A percentile compares a stretch with the other conserved stretches of the same genome.
These are phyloP conservation scores for Octodon degus DNA, from an alignment of 2,113 vertebrate genomes.

Conservation along the genomic window DNA sequence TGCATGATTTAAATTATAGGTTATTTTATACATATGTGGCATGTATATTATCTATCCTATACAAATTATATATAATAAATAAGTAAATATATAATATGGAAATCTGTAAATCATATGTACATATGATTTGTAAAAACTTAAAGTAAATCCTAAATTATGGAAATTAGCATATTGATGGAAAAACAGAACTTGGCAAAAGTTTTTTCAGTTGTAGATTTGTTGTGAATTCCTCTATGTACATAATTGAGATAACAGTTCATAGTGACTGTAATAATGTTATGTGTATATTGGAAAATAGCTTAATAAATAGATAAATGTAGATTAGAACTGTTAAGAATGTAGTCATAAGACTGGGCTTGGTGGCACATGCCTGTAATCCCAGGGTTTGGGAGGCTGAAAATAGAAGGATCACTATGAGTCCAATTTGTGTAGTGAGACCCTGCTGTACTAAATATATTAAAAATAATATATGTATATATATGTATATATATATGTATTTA, in stretches of 20 bases:
- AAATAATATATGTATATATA: too few species aligned
- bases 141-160: neutral
- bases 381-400: too few species aligned
- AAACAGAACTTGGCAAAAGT: neutral
- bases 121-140: slow-evolving; percentile 29
- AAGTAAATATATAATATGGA: neutral
- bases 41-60: neutral
- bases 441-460: too few species aligned
- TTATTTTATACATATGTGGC: neutral
- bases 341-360: neutral
- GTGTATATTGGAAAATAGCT: neutral
- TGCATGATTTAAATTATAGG: neutral
- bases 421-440: too few species aligned
- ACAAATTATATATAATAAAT: neutral
- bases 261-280: neutral
- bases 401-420: too few species aligned
- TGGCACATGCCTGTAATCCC: too few species aligned
- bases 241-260: neutral
- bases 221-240: neutral
- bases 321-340: neutral
- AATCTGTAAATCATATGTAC: neutral
- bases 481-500: too few species aligned
- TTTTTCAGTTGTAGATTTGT: slow-evolving; percentile 29
- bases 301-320: slow-evolving; percentile 6
- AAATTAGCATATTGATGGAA: neutral